Percentiles rank a stretch among this genome's conserved stretches.
These are phyloP conservation scores for Triops cancriformis DNA, from an alignment of 1,140 invertebrate species.

Conservation along the genomic window DNA sequence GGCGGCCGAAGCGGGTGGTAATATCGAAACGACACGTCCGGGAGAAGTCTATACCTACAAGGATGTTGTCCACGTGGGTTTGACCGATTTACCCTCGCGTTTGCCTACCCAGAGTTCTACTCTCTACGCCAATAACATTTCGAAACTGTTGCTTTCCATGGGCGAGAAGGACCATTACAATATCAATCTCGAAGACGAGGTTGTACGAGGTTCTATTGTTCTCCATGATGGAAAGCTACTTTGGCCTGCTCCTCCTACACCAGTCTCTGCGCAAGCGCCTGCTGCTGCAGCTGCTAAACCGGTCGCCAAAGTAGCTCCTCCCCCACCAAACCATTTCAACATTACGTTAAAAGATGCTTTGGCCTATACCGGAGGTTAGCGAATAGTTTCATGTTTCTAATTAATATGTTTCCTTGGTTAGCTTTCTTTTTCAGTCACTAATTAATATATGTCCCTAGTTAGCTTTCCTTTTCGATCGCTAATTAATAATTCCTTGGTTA, in stretches of 20 bases:
- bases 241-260: slow-evolving; percentile 67
- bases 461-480: too few relatives aligned
- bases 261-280: slow-evolving; percentile 41
- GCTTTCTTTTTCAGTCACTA: too few relatives aligned
- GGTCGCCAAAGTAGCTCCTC: slow-evolving; percentile 38
- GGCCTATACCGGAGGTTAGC: slow-evolving; percentile 57
- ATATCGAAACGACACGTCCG: slow-evolving; percentile 72
- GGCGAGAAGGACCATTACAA: slow-evolving; percentile 65
- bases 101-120: slow-evolving; percentile 78
- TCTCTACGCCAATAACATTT: slow-evolving; percentile 83
- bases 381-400: too few relatives aligned
- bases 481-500: too few relatives aligned
- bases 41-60: slow-evolving; percentile 64
- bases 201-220: slow-evolving; percentile 71
- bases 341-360: slow-evolving; percentile 56
- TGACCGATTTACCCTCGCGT: slow-evolving; percentile 74
- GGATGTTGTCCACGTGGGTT: slow-evolving; percentile 74
- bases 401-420: too few relatives aligned
- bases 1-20: slow-evolving; percentile 80
- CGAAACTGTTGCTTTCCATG: slow-evolving; percentile 74
- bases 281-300: slow-evolving; percentile 39
- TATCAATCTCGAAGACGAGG: slow-evolving; percentile 75
- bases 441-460: too few relatives aligned
- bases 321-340: slow-evolving; percentile 44
- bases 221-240: slow-evolving; percentile 61